Percentiles rank a stretch among this genome's conserved stretches.
Conservation (phyloP, 2,797 vertebrate species). For the Clarias fuscus region DNA sequence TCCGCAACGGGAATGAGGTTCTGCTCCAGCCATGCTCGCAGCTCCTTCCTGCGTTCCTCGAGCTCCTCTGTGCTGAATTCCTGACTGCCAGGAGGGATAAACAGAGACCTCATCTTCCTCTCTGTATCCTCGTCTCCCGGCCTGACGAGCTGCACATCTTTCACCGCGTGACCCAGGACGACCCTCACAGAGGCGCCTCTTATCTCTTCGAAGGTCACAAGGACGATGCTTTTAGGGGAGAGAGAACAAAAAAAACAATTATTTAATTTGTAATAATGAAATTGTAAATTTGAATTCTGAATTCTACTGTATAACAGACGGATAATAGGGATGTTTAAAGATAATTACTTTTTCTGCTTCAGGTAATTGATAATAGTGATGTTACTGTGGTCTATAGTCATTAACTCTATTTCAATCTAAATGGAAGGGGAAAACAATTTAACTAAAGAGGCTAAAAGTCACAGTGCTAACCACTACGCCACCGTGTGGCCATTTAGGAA, state of each 20-base stretch:
- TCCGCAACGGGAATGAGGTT: constrained; percentile 86
- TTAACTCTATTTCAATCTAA: too few species aligned
- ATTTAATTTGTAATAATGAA: too few species aligned
- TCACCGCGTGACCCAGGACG: constrained; percentile 86
- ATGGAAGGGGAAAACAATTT: too few species aligned
- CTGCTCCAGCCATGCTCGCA: constrained; percentile 83
- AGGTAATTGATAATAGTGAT: too few species aligned
- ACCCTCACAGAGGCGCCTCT: constrained; percentile 67
- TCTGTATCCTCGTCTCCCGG: constrained; percentile 67
- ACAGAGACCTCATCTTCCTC: constrained; percentile 68
- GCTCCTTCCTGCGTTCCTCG: constrained; percentile 61
- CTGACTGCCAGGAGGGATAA: constrained; percentile 58
- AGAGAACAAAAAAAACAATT: background rate
- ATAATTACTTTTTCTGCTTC: too few species aligned
- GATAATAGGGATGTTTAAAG: background rate
- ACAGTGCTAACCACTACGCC: too few species aligned
- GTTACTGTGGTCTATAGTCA: too few species aligned
- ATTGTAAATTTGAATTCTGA: background rate
- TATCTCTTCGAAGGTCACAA: constrained; percentile 75
- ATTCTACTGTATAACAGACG: background rate
- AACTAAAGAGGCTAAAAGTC: too few species aligned
- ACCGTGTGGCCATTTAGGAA: too few species aligned
- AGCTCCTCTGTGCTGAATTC: constrained; percentile 70
- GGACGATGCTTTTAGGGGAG: constrained; percentile 74
- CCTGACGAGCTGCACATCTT: constrained; percentile 73